Evolutionary conservation across 2,888 invertebrate genomes (phyloP).

Genomic region (Acleris sparsana): DNA sequence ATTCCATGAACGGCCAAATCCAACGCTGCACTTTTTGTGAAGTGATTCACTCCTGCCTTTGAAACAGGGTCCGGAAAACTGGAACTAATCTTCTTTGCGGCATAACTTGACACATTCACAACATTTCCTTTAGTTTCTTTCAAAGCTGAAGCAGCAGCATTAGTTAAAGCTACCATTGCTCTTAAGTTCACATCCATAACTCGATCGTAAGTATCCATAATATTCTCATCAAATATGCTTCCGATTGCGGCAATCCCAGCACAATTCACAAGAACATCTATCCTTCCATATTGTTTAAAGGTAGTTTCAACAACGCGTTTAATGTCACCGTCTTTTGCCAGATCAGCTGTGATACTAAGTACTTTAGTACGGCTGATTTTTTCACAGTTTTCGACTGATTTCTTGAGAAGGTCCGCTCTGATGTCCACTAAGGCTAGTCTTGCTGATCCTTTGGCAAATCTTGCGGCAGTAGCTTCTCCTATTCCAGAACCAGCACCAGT

Average conservation of each 20-base stretch:
- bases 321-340: constrained; percentile 38
- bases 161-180: constrained; percentile 38
- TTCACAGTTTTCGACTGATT: constrained; percentile 34
- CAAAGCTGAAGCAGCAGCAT: constrained; percentile 37
- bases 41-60: constrained; percentile 89
- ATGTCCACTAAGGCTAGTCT: constrained; percentile 40
- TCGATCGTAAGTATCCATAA: constrained; percentile 39
- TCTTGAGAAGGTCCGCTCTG: constrained; percentile 38
- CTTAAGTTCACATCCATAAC: constrained; percentile 41
- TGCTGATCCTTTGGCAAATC: constrained; percentile 38
- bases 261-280: constrained; percentile 44
- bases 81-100: constrained; percentile 6
- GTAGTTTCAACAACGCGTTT: constrained; percentile 40
- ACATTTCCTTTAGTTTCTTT: constrained; percentile 43
- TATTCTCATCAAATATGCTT: constrained; percentile 34
- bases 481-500: constrained; percentile 44
- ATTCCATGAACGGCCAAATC: constrained; percentile 81
- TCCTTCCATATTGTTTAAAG: constrained; percentile 37
- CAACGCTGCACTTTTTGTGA: constrained; percentile 87
- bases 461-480: constrained; percentile 40
- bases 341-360: constrained; percentile 38
- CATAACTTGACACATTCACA: constrained; percentile 43
- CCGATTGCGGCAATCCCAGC: constrained; percentile 38
- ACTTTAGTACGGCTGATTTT: constrained; percentile 34
- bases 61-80: constrained; percentile 83